Evolutionary conservation across 2,888 invertebrate species (phyloP), one percentile per base, ranked within the genome.

Genomic region (Apantesis nais): DNA sequence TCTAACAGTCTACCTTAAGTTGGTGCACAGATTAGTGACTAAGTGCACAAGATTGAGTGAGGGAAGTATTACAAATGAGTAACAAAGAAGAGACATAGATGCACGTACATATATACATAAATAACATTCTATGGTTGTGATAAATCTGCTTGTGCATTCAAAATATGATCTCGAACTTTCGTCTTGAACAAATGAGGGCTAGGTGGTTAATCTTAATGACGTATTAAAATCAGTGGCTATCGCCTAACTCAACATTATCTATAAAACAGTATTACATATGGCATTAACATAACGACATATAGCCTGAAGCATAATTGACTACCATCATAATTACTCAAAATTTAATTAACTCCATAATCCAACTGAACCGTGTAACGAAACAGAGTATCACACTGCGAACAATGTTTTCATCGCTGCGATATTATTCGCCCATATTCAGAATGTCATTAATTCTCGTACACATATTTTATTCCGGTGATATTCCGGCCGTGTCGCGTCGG

Each of bases 391-490:
- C 67, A 68, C 22, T 48, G 60, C 66, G 62, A 58, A 68, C 67
- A 68, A 63, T 73, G 68, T 70, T 67, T 73, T 61, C 67, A 65
- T 66, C 66, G 66, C 68, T 34, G 41, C 63, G 11, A 71, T 66
- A 74, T 70, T 72, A 37, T 62, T 70, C 72, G 67, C n/a, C 66
- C 73, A 70, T 75, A 75, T 75, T 78, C 62, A 64, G 64, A 62
- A 66, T 66, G 66, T 68, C 75, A 72, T 78, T 79, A 82, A 80
- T 80, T 80, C 70, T 72, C 72, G 62, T 64, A 73, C 75, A 82
- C 80, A 82, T 82, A 82, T 76, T 81, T 80, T 80, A 81, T 80
- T 75, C 73, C 60, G n/a, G 67, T 66, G 68, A 75, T 78, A 79
- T 80, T 76, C 73, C 71, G 67, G 67, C 68, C 72, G 71, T 73